Percentiles rank a stretch among this genome's conserved stretches.
Evolutionary conservation across 2,888 invertebrate species (phyloP).

Genomic region (Diadromus collaris): DNA sequence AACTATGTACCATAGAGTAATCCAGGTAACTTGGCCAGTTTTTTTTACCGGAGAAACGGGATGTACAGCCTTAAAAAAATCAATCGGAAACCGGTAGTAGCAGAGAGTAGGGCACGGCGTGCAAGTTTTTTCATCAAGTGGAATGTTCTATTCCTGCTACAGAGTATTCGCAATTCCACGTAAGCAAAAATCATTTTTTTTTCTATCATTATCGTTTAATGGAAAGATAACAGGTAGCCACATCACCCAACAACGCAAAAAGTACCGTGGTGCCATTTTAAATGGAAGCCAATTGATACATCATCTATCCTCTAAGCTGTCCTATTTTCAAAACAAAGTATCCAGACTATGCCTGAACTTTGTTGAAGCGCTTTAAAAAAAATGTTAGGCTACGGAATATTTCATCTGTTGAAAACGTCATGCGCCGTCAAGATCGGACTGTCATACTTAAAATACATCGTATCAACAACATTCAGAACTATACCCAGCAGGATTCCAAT

Average conservation of each 20-base stretch:
- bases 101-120: background rate
- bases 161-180: background rate
- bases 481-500: background rate
- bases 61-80: too few species aligned
- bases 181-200: background rate
- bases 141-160: background rate
- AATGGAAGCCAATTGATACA: too few species aligned
- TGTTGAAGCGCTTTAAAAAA: background rate
- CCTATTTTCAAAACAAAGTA: background rate
- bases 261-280: too few species aligned
- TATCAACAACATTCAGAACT: background rate
- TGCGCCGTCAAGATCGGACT: background rate
- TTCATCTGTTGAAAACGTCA: background rate
- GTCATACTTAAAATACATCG: background rate
- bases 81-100: too few species aligned
- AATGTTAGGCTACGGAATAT: background rate
- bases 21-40: background rate
- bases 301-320: background rate
- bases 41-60: background rate
- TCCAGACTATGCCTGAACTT: background rate
- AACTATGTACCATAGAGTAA: background rate
- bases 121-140: background rate
- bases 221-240: background rate
- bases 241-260: background rate
- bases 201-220: background rate